A percentile compares a stretch with the other conserved stretches of the same genome.
phyloP scores from a whole-genome alignment of 2,797 vertebrate genomes.

The Myoxocephalus aenaeus region DNA sequence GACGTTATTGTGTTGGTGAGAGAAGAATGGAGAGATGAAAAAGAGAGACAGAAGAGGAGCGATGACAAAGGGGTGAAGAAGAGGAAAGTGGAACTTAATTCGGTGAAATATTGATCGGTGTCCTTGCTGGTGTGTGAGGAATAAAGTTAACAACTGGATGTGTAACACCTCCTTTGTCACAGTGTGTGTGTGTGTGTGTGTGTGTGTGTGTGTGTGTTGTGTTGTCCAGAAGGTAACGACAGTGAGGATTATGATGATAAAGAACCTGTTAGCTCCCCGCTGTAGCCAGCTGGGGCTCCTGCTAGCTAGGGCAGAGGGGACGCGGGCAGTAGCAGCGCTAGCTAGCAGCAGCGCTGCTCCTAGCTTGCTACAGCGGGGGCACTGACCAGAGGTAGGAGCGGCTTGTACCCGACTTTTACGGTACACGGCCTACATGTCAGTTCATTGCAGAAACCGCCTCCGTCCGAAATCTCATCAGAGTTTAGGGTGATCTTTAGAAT shows the following conservation, averaged over 20 bases:
- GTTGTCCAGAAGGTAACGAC: neutral
- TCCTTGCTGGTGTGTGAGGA: slow-evolving; percentile 28
- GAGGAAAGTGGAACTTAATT: slow-evolving; percentile 35
- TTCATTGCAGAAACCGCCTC: neutral
- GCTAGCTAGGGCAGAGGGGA: too few relatives aligned
- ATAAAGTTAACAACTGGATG: slow-evolving; percentile 52
- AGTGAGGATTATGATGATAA: neutral
- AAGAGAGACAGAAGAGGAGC: neutral
- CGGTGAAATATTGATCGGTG: slow-evolving; percentile 39
- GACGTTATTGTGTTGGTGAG: slow-evolving; percentile 7
- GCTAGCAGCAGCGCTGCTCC: too few relatives aligned
- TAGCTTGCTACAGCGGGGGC: too few relatives aligned
- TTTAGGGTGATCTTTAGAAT: neutral
- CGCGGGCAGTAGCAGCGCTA: too few relatives aligned
- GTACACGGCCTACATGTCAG: neutral
- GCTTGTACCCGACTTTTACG: too few relatives aligned
- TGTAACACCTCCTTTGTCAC: slow-evolving; percentile 28
- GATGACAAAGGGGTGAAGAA: neutral
- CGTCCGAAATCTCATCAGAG: neutral
- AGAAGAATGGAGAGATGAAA: neutral
- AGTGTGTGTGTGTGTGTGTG: neutral
- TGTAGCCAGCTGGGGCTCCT: too few relatives aligned
- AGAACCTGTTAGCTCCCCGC: too few relatives aligned
- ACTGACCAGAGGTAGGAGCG: too few relatives aligned
- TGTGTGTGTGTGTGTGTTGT: too few relatives aligned